phyloP scores from a whole-genome alignment of 2,113 vertebrate species.

The Nerophis ophidion region DNA sequence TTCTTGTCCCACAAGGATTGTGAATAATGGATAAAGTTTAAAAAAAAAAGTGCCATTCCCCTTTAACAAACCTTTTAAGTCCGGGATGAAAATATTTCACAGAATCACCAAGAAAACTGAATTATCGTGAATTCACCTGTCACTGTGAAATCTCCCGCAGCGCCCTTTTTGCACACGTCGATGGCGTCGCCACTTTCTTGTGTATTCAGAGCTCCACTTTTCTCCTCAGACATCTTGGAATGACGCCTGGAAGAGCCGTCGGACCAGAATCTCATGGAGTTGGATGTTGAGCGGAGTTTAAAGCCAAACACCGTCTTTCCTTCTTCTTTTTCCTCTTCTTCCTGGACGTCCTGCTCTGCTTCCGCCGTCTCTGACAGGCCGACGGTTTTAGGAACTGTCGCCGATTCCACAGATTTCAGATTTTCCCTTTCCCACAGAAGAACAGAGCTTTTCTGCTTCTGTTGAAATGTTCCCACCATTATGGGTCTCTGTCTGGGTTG shows the following conservation, averaged over 20 bases:
- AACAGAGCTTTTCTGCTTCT: conserved; percentile 22
- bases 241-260: conserved; percentile 43
- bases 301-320: conserved; percentile 77
- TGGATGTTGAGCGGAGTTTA: conserved; percentile 84
- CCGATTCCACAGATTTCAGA: conserved; percentile 31
- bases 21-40: no score
- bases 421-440: conserved; percentile 32
- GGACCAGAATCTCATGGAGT: conserved; percentile 69
- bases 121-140: conserved; percentile 72
- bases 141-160: conserved; percentile 39
- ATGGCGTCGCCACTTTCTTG: conserved; percentile 10
- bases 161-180: conserved; percentile 17
- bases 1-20: no score
- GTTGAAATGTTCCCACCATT: conserved; percentile 16
- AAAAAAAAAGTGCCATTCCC: no score
- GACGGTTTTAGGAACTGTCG: conserved; percentile 3
- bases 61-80: no score
- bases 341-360: conserved; percentile 38
- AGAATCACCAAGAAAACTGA: no score
- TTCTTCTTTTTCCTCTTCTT: conserved; percentile 62
- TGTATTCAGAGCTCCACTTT: conserved; percentile 30
- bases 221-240: conserved; percentile 61
- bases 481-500: conserved; percentile 17
- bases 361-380: conserved; percentile 13
- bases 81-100: no score